These are phyloP conservation scores for Capra hircus DNA, from an alignment of 2,113 vertebrate genomes.

Conservation along the genomic window DNA sequence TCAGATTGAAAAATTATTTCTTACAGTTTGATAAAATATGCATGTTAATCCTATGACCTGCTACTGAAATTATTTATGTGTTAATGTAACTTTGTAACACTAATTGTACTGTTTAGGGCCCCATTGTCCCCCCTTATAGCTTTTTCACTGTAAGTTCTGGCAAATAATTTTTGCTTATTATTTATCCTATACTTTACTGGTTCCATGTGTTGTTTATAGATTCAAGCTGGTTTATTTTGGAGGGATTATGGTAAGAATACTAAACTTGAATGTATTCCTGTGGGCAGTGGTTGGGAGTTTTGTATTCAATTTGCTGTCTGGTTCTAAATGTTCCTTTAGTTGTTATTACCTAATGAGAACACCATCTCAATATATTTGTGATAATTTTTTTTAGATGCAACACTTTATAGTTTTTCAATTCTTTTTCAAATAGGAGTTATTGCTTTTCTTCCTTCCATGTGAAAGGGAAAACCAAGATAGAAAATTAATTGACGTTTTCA, in stretches of 20 bases:
- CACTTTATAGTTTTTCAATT: neutral
- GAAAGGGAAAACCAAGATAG: neutral
- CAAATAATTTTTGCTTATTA: constrained; percentile 51
- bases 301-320: neutral
- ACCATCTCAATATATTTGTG: neutral
- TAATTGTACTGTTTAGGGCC: constrained; percentile 78
- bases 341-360: neutral
- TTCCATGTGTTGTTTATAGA: neutral
- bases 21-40: constrained; percentile 86
- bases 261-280: neutral
- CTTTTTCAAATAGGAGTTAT: neutral
- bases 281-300: neutral
- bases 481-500: neutral
- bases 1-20: constrained; percentile 83
- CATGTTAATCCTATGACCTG: constrained; percentile 81
- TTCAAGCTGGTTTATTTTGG: neutral
- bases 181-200: constrained; percentile 8
- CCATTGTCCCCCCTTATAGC: neutral
- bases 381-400: constrained; percentile 18
- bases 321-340: neutral
- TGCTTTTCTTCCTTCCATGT: neutral
- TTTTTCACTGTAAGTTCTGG: constrained; percentile 53
- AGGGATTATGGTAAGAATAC: neutral
- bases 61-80: constrained; percentile 83
- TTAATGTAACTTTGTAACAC: constrained; percentile 80